Evolutionary conservation across 2,113 vertebrate species (phyloP).

Genomic region (Platysternon megacephalum): DNA sequence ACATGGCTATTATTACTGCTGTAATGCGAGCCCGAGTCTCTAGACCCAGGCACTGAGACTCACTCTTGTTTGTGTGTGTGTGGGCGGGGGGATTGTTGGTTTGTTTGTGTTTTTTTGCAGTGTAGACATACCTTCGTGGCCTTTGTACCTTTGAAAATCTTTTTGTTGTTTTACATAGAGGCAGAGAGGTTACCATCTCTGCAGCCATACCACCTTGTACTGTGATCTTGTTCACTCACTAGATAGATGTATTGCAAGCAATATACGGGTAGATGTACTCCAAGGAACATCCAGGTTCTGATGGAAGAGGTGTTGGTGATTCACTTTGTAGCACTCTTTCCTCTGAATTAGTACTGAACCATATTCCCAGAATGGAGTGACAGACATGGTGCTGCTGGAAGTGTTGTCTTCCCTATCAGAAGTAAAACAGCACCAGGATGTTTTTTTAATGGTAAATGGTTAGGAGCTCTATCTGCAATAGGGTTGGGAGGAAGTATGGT

Average conservation of each 20-base stretch:
- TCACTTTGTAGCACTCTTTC: background rate
- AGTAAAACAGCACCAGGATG: too few relatives aligned
- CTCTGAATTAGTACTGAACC: background rate
- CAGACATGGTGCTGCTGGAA: background rate
- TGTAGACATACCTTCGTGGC: background rate
- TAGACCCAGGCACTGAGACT: too few relatives aligned
- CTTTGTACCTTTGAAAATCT: background rate
- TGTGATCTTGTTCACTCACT: background rate
- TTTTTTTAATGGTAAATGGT: too few relatives aligned
- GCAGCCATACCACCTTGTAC: background rate
- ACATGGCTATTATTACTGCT: too few relatives aligned
- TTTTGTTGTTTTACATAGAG: background rate
- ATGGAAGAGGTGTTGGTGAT: background rate
- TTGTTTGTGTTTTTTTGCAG: background rate
- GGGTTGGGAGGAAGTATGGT: background rate
- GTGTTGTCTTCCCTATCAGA: background rate
- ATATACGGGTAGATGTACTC: background rate
- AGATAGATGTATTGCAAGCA: background rate
- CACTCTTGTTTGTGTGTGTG: too few relatives aligned
- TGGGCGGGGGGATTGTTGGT: too few relatives aligned
- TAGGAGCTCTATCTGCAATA: background rate
- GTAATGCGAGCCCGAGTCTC: too few relatives aligned
- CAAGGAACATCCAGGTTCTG: background rate
- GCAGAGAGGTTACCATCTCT: background rate
- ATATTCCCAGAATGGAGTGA: background rate